Evolutionary conservation across 2,797 vertebrate genomes (phyloP).

Genomic region (Alauda arvensis): DNA sequence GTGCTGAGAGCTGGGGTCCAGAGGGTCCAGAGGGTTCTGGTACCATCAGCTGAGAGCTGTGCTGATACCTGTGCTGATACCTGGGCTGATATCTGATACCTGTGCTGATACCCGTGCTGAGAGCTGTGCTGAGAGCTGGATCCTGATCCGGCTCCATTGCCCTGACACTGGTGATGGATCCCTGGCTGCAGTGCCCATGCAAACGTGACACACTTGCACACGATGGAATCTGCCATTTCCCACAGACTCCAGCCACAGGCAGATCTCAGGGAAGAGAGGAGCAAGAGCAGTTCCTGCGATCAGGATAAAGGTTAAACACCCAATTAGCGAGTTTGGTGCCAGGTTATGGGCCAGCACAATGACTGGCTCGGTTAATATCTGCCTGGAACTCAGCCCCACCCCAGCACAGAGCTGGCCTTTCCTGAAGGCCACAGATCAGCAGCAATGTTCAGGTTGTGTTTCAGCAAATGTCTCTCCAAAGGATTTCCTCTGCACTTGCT

Average conservation of each 20-base stretch:
- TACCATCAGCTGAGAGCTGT: no score
- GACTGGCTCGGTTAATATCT: not conserved
- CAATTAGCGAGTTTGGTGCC: not conserved
- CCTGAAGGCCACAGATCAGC: not conserved
- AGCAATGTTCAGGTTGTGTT: not conserved
- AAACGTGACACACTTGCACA: not conserved
- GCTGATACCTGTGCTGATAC: not conserved
- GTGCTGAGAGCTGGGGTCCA: not conserved
- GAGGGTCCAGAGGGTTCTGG: no score
- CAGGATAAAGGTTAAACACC: slow-evolving; percentile 27
- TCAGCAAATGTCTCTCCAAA: not conserved
- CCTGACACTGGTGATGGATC: not conserved
- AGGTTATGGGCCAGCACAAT: not conserved
- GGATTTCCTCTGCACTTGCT: not conserved
- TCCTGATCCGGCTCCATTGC: not conserved
- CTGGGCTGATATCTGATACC: not conserved
- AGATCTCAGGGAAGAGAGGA: not conserved
- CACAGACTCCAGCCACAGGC: not conserved
- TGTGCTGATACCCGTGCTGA: not conserved
- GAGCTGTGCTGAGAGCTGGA: not conserved
- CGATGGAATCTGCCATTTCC: not conserved
- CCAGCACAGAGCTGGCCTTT: not conserved
- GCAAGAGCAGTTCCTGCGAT: not conserved
- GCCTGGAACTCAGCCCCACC: not conserved
- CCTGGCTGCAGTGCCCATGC: not conserved